phyloP scores from a whole-genome alignment of 2,888 invertebrate genomes.

The Luperina nickerlii region DNA sequence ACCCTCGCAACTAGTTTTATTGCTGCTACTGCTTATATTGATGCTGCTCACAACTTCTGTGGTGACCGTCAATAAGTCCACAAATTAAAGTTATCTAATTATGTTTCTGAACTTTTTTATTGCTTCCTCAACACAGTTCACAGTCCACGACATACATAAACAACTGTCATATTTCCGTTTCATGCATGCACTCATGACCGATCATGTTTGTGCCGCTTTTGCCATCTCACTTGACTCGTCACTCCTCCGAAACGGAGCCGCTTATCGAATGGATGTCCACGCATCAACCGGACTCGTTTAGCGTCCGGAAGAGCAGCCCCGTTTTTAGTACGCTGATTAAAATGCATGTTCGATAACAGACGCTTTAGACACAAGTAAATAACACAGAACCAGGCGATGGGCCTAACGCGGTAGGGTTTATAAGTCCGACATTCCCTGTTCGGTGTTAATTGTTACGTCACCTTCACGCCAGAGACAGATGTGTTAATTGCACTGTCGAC shows the following conservation, averaged over 20 bases:
- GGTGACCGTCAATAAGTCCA: not conserved
- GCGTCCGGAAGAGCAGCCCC: conserved; percentile 59
- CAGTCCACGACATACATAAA: not conserved
- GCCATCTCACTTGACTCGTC: not conserved
- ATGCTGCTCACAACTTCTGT: not conserved
- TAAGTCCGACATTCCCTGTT: not conserved
- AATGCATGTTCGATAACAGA: conserved; percentile 34
- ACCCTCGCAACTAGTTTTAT: conserved; percentile 23
- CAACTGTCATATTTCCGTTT: not conserved
- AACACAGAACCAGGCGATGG: conserved; percentile 9
- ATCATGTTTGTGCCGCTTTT: not conserved
- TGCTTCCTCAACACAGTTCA: not conserved
- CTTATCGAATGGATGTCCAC: conserved; percentile 41
- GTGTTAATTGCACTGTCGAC: conserved; percentile 19
- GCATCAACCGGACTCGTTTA: conserved; percentile 17
- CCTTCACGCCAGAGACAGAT: conserved; percentile 8
- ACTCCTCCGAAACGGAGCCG: not conserved
- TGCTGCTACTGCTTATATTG: not conserved
- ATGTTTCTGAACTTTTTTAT: conserved; percentile 2
- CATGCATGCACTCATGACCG: not conserved
- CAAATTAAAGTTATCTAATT: conserved; percentile 11
- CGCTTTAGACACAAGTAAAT: conserved; percentile 8
- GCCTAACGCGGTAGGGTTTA: not conserved
- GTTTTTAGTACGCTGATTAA: conserved; percentile 38
- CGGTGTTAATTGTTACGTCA: conserved; percentile 14